Base-by-base conservation (phyloP, 1,140 invertebrate species). In the Chlorops oryzae region DNA sequence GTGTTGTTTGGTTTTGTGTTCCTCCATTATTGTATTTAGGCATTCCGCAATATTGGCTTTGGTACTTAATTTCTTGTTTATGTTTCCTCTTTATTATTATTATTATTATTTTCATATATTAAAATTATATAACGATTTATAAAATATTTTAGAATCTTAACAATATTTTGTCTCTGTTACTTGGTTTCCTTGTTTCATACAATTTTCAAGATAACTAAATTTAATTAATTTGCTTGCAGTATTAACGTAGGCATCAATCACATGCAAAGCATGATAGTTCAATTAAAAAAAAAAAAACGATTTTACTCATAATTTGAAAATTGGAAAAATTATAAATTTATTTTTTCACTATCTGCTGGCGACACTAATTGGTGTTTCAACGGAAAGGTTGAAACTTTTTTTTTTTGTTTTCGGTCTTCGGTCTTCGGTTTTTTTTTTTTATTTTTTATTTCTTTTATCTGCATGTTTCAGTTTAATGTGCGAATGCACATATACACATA, bases 81-180 rank as follows among this genome's bases (percentile, higher is more conserved):
- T 24, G 22, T 20, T 32, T 35, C 23, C 34, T 35, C 17, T 47
- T 56, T 38, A 47, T 45, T 46, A 32, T 44, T 54, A 51, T 51
- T 57, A 49, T 34, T 62, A 37, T 61, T 51, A 56, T 66, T 58
- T 64, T 54, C 62, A 62, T 62, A 65, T 66, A 68, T 61, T 67
- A 64, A 63, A 65, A 54, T 48, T 56, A 40, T 57, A 56, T 58
- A 68, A 68, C 65, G 65, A 65, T 68, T 68, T 68, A 68, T 68
- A 68, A 68, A 68, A 68, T 65, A 63, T 68, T 67, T 68, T 68
- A 68, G 65, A 68, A 68, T 68, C 63, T 62, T 68, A 68, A 68
- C 65, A 68, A 68, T 61, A 45, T 68, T 56, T 67, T 25, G 24
- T 51, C 55, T 55, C 27, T 60, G 46, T 38, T 57, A 51, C 53